phyloP scores from a whole-genome alignment of 2,888 invertebrate genomes.

The Cheiracanthium punctorium region DNA sequence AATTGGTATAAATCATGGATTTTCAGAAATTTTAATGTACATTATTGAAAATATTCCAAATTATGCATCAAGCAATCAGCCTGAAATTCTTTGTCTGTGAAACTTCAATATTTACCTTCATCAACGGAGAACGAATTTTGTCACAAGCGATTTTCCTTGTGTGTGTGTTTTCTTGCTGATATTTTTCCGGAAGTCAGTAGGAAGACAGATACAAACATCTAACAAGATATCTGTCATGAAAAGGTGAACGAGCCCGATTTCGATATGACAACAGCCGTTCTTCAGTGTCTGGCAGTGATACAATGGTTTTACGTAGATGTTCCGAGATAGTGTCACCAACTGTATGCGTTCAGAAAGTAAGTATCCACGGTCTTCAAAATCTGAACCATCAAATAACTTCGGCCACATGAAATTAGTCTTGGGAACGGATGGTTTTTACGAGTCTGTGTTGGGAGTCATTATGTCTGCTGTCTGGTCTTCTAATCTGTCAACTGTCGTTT shows the following conservation, averaged over 20 bases:
- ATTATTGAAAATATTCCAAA: too few relatives aligned
- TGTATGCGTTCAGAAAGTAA: not conserved
- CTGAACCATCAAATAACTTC: not conserved
- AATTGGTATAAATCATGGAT: too few relatives aligned
- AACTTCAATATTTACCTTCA: too few relatives aligned
- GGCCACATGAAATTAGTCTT: not conserved
- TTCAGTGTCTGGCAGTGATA: not conserved
- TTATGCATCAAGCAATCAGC: too few relatives aligned
- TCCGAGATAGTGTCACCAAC: not conserved
- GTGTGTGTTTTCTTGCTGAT: too few relatives aligned
- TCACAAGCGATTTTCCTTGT: too few relatives aligned
- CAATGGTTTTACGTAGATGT: not conserved
- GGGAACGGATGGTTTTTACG: conserved; percentile 6
- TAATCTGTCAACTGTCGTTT: conserved; percentile 22
- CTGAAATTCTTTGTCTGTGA: too few relatives aligned
- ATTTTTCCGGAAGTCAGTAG: not conserved
- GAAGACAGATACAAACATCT: not conserved
- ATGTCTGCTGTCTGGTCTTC: not conserved
- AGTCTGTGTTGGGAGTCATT: not conserved
- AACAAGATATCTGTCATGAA: conserved; percentile 1
- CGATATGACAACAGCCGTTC: not conserved
- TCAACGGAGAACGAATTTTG: too few relatives aligned
- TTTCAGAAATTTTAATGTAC: too few relatives aligned
- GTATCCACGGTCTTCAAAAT: not conserved
- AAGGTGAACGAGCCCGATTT: not conserved